Conservation (phyloP, 2,797 vertebrate species). For the Sternotherus odoratus region DNA sequence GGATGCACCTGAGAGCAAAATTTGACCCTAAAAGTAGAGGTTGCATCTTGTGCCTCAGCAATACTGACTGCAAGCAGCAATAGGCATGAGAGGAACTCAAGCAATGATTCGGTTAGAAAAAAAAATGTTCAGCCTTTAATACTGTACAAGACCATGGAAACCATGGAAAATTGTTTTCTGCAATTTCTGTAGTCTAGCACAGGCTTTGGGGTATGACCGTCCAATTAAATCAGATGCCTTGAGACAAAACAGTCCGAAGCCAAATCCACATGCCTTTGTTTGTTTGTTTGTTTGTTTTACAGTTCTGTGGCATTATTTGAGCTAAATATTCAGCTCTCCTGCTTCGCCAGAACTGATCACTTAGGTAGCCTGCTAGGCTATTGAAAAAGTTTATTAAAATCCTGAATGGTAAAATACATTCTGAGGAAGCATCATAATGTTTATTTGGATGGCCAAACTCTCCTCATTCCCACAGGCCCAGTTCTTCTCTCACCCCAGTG, state of each 20-base stretch:
- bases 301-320: fast-evolving
- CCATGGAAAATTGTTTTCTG: not conserved
- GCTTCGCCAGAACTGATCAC: fast-evolving
- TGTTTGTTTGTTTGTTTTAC: not conserved
- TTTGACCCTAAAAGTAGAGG: not conserved
- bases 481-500: fast-evolving
- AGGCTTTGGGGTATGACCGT: not conserved
- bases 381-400: not conserved
- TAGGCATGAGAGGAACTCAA: fast-evolving
- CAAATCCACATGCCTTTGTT: not conserved
- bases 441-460: not conserved
- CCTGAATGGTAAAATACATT: not conserved
- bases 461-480: not conserved
- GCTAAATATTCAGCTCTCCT: fast-evolving
- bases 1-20: not conserved
- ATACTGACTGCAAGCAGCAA: not conserved
- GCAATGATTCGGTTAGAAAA: not conserved
- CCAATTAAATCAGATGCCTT: not conserved
- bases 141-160: not conserved
- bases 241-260: not conserved
- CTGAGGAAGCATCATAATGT: not conserved
- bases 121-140: not conserved
- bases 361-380: not conserved
- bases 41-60: not conserved
- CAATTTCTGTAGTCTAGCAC: not conserved